Conservation (phyloP, 2,797 vertebrate species). For the Manis javanica region DNA sequence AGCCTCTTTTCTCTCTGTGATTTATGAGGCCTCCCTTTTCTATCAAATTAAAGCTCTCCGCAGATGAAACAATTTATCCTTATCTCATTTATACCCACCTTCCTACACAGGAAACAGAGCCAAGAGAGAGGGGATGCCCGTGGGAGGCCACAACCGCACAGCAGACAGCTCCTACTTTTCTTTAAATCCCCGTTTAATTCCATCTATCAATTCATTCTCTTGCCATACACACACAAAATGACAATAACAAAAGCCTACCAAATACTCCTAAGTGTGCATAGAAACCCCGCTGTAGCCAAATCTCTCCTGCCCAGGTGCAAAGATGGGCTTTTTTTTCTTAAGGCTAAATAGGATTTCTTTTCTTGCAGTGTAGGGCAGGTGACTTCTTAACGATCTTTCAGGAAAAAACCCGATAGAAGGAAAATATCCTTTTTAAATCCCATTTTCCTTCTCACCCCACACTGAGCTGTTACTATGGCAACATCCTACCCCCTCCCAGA, state of each 20-base stretch:
- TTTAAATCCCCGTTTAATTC: not conserved
- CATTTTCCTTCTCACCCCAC: slow-evolving; percentile 72
- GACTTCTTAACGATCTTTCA: slow-evolving; percentile 68
- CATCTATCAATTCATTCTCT: not conserved
- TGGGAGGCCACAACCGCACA: not conserved
- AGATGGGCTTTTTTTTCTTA: too few relatives aligned
- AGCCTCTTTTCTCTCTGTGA: not conserved
- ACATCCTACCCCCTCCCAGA: slow-evolving; percentile 56
- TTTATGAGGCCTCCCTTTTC: not conserved
- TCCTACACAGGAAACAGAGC: not conserved
- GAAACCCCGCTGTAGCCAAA: fast-evolving
- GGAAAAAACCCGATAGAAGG: slow-evolving; percentile 19
- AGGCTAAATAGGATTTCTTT: slow-evolving; percentile 28
- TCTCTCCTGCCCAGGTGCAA: not conserved
- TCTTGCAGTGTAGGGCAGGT: not conserved
- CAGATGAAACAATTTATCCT: slow-evolving; percentile 16
- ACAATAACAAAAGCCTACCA: not conserved
- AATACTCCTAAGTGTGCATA: not conserved
- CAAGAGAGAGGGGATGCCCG: fast-evolving
- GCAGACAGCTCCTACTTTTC: not conserved
- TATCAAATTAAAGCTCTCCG: slow-evolving; percentile 44
- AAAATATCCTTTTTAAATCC: slow-evolving; percentile 66
- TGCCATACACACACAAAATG: fast-evolving
- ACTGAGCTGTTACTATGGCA: slow-evolving; percentile 77
- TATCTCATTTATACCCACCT: not conserved